Evolutionary conservation across 2,797 vertebrate species (phyloP).

Genomic region (Glossophaga mutica): DNA sequence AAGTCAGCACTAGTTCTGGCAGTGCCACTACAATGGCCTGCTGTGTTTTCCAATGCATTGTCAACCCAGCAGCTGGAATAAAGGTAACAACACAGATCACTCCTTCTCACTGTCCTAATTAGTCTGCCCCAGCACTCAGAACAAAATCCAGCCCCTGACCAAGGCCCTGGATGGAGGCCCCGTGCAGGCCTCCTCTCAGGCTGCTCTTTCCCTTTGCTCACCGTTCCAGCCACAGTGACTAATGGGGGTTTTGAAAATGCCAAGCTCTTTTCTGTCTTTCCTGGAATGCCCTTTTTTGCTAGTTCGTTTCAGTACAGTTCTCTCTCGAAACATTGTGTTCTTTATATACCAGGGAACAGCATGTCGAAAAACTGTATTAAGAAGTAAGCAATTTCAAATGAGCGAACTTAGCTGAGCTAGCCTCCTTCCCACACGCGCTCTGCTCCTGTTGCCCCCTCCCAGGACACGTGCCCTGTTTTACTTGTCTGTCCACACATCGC

Average conservation of each 20-base stretch:
- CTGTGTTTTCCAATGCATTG: background rate
- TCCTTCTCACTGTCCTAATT: background rate
- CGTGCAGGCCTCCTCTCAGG: fast-evolving
- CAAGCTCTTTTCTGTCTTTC: background rate
- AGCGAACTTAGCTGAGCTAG: fast-evolving
- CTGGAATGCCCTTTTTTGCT: background rate
- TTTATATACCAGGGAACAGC: background rate
- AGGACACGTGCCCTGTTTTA: background rate
- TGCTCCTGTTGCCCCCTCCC: background rate
- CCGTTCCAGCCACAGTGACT: background rate
- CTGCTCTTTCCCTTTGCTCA: background rate
- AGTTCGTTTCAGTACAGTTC: background rate
- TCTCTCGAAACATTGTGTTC: background rate
- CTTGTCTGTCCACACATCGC: background rate
- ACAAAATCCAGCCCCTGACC: background rate
- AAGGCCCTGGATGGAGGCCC: background rate
- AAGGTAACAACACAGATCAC: background rate
- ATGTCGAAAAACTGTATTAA: background rate
- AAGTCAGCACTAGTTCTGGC: background rate
- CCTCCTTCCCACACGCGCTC: background rate
- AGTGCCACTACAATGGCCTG: background rate
- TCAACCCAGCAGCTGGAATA: background rate
- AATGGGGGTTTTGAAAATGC: background rate
- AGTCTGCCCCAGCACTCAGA: background rate
- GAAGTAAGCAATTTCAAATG: background rate